phyloP scores from a whole-genome alignment of 2,113 vertebrate genomes.

The Pteropus alecto region DNA sequence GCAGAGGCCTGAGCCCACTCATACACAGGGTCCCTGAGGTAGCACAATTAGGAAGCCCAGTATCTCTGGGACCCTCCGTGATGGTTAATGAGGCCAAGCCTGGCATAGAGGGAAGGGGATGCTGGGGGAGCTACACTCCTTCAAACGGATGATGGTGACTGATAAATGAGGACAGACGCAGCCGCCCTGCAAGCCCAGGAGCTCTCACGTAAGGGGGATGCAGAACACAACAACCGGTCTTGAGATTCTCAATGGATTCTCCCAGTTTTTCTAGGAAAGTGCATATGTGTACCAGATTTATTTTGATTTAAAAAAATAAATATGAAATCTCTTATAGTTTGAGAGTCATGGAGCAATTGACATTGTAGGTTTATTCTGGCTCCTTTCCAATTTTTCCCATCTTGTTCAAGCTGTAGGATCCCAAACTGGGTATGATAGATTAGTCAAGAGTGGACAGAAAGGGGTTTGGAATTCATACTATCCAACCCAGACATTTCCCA shows the following conservation, averaged over 20 bases:
- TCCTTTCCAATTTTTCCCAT: not conserved
- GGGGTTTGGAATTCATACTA: not conserved
- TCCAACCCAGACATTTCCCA: not conserved
- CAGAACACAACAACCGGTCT: not conserved
- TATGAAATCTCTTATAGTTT: not conserved
- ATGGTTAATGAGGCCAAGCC: not conserved
- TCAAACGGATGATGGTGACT: not conserved
- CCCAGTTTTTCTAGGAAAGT: too few species aligned
- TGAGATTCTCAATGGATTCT: not conserved
- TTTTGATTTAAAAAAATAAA: slow-evolving; percentile 33
- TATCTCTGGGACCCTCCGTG: not conserved
- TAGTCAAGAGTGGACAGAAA: not conserved
- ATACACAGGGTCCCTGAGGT: not conserved
- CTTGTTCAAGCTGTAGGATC: not conserved
- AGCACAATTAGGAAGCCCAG: not conserved
- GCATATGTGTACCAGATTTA: not conserved
- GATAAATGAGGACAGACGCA: not conserved
- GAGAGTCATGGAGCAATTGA: not conserved
- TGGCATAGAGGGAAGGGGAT: not conserved
- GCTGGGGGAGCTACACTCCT: not conserved
- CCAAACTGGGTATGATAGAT: not conserved
- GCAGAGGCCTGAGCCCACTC: not conserved
- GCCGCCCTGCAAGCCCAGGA: not conserved
- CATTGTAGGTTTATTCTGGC: not conserved
- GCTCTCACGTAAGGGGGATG: not conserved